phyloP scores from a whole-genome alignment of 1,140 invertebrate genomes.

The Sminthurides bifidus region DNA sequence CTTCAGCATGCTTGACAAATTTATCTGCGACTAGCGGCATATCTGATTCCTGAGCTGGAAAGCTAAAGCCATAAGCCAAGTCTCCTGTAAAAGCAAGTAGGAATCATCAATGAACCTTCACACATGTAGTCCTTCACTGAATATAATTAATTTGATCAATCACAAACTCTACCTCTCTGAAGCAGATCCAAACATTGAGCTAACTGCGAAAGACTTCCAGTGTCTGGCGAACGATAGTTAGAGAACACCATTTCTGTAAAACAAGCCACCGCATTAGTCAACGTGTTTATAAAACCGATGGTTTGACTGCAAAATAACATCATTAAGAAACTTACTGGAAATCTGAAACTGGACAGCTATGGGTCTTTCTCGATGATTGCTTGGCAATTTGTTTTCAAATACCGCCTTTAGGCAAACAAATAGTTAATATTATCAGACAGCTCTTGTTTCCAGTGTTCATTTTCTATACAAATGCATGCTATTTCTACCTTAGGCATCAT shows the following conservation, averaged over 20 bases:
- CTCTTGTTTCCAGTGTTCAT: slow-evolving; percentile 12
- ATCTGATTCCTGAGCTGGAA: slow-evolving; percentile 54
- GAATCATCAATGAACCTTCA: not conserved
- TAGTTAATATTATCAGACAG: slow-evolving; percentile 33
- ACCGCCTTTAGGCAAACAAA: slow-evolving; percentile 47
- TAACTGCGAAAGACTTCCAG: slow-evolving; percentile 53
- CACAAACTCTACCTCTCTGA: slow-evolving; percentile 41
- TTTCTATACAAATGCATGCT: not conserved
- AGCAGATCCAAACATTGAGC: slow-evolving; percentile 58
- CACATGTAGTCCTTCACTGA: not conserved
- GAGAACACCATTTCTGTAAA: slow-evolving; percentile 45
- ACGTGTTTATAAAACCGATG: not conserved
- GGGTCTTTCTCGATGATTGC: slow-evolving; percentile 68
- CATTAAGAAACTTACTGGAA: slow-evolving; percentile 45
- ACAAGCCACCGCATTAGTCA: no score
- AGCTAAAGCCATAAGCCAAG: slow-evolving; percentile 57
- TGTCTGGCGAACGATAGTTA: slow-evolving; percentile 58
- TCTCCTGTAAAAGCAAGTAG: slow-evolving; percentile 38
- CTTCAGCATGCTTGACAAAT: slow-evolving; percentile 58
- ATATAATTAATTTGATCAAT: not conserved
- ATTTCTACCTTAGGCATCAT: slow-evolving; percentile 71
- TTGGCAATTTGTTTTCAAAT: slow-evolving; percentile 54
- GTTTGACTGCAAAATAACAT: not conserved
- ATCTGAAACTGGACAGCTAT: slow-evolving; percentile 68
- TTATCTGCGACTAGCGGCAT: slow-evolving; percentile 58